A percentile compares a stretch with the other conserved stretches of the same genome.
Conservation (phyloP, 1,140 invertebrate species). For the Stegodyphus dumicola region DNA sequence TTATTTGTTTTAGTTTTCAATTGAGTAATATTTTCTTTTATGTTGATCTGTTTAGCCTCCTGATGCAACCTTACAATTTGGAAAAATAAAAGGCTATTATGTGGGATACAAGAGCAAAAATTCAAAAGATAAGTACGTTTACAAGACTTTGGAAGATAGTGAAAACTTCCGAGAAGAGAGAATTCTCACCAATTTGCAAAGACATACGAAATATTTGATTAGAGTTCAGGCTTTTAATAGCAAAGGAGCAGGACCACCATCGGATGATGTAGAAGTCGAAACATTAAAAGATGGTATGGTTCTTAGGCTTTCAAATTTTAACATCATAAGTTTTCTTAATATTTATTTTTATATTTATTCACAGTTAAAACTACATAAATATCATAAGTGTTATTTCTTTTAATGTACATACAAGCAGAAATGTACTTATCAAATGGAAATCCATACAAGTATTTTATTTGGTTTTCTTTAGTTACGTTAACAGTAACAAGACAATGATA, state of each 20-base stretch:
- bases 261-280: slow-evolving; percentile 66
- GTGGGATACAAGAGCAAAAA: slow-evolving; percentile 69
- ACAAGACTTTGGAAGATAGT: slow-evolving; percentile 64
- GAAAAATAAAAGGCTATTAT: slow-evolving; percentile 70
- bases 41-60: slow-evolving; percentile 60
- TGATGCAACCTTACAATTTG: slow-evolving; percentile 65
- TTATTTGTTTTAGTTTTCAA: too few species aligned
- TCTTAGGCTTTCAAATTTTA: background rate
- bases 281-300: slow-evolving; percentile 58
- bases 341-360: too few species aligned
- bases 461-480: too few species aligned
- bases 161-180: slow-evolving; percentile 61
- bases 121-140: slow-evolving; percentile 65
- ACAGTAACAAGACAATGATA: too few species aligned
- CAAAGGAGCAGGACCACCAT: slow-evolving; percentile 68
- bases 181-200: slow-evolving; percentile 77
- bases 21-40: too few species aligned
- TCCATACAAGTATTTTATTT: too few species aligned
- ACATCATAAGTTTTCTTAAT: too few species aligned
- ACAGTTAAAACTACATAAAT: too few species aligned
- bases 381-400: too few species aligned
- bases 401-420: too few species aligned
- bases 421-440: too few species aligned
- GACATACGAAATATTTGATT: slow-evolving; percentile 72
- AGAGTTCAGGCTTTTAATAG: slow-evolving; percentile 71